Evolutionary conservation across 2,888 invertebrate species (phyloP), one percentile per base, ranked within the genome.

Genomic region (Amblyjoppa proteus): DNA sequence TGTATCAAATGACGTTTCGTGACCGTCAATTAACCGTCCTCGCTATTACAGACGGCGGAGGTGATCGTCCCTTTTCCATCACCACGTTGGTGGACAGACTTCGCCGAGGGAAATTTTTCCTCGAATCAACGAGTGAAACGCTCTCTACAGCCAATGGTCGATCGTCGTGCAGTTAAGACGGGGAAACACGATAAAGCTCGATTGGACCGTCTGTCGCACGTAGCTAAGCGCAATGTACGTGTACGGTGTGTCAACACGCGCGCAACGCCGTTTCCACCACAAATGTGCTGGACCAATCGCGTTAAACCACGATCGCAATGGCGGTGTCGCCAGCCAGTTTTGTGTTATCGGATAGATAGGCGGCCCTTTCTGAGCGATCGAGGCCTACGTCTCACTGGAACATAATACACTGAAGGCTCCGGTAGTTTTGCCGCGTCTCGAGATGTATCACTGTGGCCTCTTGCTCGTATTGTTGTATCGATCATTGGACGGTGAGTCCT

Each of bases 251-350:
- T 16, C 4, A 56, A 56, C 20, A 56, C 53, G 20, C 53, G 20
- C 31, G n/a, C n/a, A 31, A 34, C 64, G 31, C 28, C 45, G 45
- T 41, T 61, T 16, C 31, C 31, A 31, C 34, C 56, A 11, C 80
- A 38, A 51, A 82, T 91, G 90, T 78, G 90, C 90, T 94, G 94
- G 94, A 94, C 95, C 95, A 95, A 95, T 95, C 91, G 91, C 88
- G 90, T 92, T 88, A 90, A 90, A 95, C 94, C 95, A 95, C 95
- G 95, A 93, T 91, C 92, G 91, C 92, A 92, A 92, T 93, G 92
- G 91, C 92, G 92, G 91, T 90, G 90, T 92, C 90, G 90, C 89
- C 90, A 89, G 88, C 84, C 79, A 91, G 89, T 91, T 90, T 91
- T 90, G 87, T 90, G 90, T 90, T 92, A 91, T 92, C 91, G 88